A percentile compares a stretch with the other conserved stretches of the same genome.
These are phyloP conservation scores for Collichthys lucidus DNA, from an alignment of 2,113 vertebrate genomes.

Conservation along the genomic window DNA sequence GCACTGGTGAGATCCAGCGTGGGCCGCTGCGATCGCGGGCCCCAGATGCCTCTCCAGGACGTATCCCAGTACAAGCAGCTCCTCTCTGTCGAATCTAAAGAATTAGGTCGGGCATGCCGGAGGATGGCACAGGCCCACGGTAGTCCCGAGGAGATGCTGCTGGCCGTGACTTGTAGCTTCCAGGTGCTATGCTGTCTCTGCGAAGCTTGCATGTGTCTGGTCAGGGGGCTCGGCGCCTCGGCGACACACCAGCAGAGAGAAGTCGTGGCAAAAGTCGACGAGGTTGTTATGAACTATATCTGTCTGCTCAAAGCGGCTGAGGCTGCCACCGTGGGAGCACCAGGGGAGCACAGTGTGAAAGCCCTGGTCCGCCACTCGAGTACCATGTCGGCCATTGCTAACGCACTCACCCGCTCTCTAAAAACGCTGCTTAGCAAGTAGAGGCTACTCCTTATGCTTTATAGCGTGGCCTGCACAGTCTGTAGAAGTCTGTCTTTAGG, in stretches of 20 bases:
- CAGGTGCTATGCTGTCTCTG: conserved; percentile 98
- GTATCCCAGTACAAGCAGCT: conserved; percentile 94
- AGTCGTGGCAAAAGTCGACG: conserved; percentile 94
- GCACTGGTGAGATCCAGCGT: conserved; percentile 92
- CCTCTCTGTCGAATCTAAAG: conserved; percentile 93
- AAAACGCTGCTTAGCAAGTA: conserved; percentile 99
- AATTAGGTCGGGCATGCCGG: conserved; percentile 95
- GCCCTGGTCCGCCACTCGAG: conserved; percentile 93
- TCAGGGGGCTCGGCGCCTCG: conserved; percentile 90
- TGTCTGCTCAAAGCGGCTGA: conserved; percentile 95
- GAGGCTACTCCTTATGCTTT: conserved; percentile 62
- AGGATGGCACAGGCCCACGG: conserved; percentile 94
- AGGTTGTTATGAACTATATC: conserved; percentile 98
- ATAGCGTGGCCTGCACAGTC: conserved; percentile 73
- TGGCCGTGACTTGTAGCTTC: conserved; percentile 95
- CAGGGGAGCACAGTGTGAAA: conserved; percentile 90
- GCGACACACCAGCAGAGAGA: conserved; percentile 90
- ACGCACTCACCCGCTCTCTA: conserved; percentile 98
- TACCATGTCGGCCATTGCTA: conserved; percentile 97
- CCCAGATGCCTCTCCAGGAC: conserved; percentile 86
- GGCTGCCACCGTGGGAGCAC: conserved; percentile 88
- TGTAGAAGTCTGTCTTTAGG: conserved; percentile 64
- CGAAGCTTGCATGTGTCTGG: conserved; percentile 97
- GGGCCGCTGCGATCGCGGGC: conserved; percentile 82
- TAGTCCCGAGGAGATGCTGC: conserved; percentile 95